phyloP scores from a whole-genome alignment of 2,113 vertebrate species.

The cat (Felis catus) region F.catus_Fca126_mat1.0 CM031411.1:95261001-95261500 shows the following conservation, averaged over 20 bases:
- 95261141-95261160: too few relatives aligned
- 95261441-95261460: not conserved
- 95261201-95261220: not conserved
- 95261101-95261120: too few relatives aligned
- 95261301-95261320: not conserved
- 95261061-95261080: too few relatives aligned
- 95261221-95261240: not conserved
- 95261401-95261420: constrained; percentile 10
- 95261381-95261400: not conserved
- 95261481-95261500: not conserved
- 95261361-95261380: not conserved
- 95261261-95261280: not conserved
- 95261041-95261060: too few relatives aligned
- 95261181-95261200: too few relatives aligned
- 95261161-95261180: too few relatives aligned
- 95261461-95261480: not conserved
- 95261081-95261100: too few relatives aligned
- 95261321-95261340: not conserved
- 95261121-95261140: too few relatives aligned
- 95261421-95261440: not conserved
- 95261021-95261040: too few relatives aligned
- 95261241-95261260: not conserved
- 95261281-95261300: not conserved
- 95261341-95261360: constrained; percentile 15
- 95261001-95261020: too few relatives aligned